Conservation (phyloP, 2,888 invertebrate species). For the Leptinotarsa tumamoca region DNA sequence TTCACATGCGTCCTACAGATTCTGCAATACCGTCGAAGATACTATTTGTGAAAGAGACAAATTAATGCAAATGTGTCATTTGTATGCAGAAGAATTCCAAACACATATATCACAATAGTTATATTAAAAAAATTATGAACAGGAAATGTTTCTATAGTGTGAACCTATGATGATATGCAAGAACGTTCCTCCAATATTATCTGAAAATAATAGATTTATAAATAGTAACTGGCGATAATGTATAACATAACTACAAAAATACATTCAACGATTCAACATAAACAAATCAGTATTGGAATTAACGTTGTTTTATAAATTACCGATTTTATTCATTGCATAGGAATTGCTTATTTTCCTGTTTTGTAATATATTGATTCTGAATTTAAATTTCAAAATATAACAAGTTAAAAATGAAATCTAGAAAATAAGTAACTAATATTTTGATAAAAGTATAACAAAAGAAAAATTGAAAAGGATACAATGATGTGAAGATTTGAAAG, state of each 20-base stretch:
- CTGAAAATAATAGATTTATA: slow-evolving; percentile 5
- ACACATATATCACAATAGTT: slow-evolving; percentile 46
- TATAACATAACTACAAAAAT: background rate
- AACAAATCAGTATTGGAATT: background rate
- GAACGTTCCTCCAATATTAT: slow-evolving; percentile 30
- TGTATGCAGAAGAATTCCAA: slow-evolving; percentile 50
- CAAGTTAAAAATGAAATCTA: no score
- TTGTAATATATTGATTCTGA: background rate
- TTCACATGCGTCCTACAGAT: slow-evolving; percentile 44
- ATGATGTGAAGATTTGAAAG: no score
- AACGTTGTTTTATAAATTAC: background rate
- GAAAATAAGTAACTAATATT: no score
- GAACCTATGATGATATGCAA: slow-evolving; percentile 30
- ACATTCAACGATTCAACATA: background rate
- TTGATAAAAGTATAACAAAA: no score
- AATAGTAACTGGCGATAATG: background rate
- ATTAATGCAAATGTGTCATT: slow-evolving; percentile 53
- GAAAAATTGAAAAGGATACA: no score
- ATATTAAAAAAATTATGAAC: slow-evolving; percentile 39
- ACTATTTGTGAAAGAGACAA: slow-evolving; percentile 52
- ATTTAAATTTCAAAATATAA: no score
- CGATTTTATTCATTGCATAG: background rate
- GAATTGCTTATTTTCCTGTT: background rate
- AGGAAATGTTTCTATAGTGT: slow-evolving; percentile 17
- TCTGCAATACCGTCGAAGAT: slow-evolving; percentile 51